Conservation (phyloP, 2,888 invertebrate species). For the Drosophila birchii region DNA sequence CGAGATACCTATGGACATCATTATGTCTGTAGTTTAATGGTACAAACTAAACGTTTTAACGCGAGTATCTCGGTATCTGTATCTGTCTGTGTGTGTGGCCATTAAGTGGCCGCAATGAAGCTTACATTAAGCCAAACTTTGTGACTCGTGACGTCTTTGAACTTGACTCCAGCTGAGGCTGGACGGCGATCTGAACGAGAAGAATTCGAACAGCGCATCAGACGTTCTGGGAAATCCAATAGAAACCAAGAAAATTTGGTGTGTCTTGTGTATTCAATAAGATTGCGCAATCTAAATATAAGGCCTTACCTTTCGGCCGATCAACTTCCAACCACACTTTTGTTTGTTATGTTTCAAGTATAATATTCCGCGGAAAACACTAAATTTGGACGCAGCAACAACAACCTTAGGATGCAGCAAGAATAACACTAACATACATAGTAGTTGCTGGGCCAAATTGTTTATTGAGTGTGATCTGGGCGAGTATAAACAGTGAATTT, state of each 20-base stretch:
- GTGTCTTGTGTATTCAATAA: constrained; percentile 35
- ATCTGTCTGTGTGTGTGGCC: constrained; percentile 33
- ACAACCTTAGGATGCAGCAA: constrained; percentile 35
- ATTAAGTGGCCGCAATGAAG: constrained; percentile 60
- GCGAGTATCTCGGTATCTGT: constrained; percentile 26
- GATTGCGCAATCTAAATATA: constrained; percentile 43
- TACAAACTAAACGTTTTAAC: constrained; percentile 67
- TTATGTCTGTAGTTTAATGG: constrained; percentile 63
- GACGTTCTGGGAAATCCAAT: constrained; percentile 16
- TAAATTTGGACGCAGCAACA: constrained; percentile 51
- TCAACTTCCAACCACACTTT: constrained; percentile 28
- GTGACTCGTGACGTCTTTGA: constrained; percentile 76
- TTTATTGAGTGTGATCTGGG: constrained; percentile 69
- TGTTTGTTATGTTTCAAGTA: constrained; percentile 70
- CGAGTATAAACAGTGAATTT: constrained; percentile 67
- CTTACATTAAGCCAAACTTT: constrained; percentile 60
- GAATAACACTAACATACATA: constrained; percentile 26
- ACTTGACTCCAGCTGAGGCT: constrained; percentile 61
- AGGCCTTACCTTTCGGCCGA: constrained; percentile 37
- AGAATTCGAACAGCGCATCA: neutral
- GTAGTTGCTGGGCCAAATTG: constrained; percentile 57
- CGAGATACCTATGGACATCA: constrained; percentile 19
- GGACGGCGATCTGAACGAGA: neutral
- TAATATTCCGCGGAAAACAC: constrained; percentile 67
- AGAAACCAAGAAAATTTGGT: neutral